phyloP scores from a whole-genome alignment of 2,888 invertebrate species.

The Dione vanillae region DNA sequence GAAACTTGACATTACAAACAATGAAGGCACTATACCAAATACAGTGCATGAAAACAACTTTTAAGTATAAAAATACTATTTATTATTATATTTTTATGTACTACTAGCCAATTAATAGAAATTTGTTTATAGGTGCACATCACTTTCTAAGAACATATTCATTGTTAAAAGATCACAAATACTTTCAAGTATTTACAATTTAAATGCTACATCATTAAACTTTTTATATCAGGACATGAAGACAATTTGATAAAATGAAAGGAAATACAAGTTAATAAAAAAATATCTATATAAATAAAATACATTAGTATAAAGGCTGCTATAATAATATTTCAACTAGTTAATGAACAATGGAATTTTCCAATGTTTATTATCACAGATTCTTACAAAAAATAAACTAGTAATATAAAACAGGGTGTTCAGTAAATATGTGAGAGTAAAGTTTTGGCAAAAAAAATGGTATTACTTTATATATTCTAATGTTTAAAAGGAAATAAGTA shows the following conservation, averaged over 20 bases:
- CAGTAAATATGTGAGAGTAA: conserved; percentile 3
- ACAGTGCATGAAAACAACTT: conserved; percentile 14
- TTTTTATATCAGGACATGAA: background rate
- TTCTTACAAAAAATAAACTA: conserved; percentile 29
- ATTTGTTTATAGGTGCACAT: conserved; percentile 16
- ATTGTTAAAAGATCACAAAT: conserved; percentile 11
- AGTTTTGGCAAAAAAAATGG: background rate
- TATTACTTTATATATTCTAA: background rate
- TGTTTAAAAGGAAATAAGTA: background rate
- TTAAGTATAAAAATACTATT: conserved; percentile 34
- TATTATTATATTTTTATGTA: conserved; percentile 21
- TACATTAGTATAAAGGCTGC: background rate
- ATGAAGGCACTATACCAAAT: conserved; percentile 4
- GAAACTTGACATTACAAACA: background rate
- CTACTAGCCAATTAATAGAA: conserved; percentile 24
- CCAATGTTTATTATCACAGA: conserved; percentile 43
- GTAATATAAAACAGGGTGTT: background rate
- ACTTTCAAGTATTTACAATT: conserved; percentile 24
- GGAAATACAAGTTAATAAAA: background rate
- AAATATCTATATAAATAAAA: conserved; percentile 9
- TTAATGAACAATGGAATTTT: conserved; percentile 33
- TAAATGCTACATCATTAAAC: conserved; percentile 21
- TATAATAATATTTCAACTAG: conserved; percentile 30
- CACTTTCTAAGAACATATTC: conserved; percentile 13
- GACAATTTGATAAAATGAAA: background rate